phyloP scores from a whole-genome alignment of 2,888 invertebrate species.

The Eupithecia abbreviata region DNA sequence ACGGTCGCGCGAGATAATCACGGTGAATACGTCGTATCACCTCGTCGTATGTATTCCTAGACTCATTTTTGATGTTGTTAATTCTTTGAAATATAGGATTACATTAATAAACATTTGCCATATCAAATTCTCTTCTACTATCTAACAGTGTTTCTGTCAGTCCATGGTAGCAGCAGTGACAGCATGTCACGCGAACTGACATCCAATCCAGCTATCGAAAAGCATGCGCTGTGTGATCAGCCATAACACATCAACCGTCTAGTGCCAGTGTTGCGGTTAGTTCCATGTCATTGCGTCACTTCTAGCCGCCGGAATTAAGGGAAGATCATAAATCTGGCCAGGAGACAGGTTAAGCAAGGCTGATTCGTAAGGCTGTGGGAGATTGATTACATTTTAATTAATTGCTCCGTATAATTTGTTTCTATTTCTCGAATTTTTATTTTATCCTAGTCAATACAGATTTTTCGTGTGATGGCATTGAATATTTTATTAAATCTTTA shows the following conservation, averaged over 20 bases:
- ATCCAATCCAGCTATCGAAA: slow-evolving; percentile 26
- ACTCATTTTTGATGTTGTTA: neutral
- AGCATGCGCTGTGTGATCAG: slow-evolving; percentile 33
- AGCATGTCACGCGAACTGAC: slow-evolving; percentile 9
- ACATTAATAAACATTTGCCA: neutral
- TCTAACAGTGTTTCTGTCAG: neutral
- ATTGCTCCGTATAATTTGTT: slow-evolving; percentile 1
- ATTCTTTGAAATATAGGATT: neutral
- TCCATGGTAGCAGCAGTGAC: neutral
- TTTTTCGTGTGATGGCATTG: neutral
- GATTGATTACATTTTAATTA: slow-evolving; percentile 15
- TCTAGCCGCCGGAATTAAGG: slow-evolving; percentile 12
- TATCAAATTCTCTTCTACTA: neutral
- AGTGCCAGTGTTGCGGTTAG: slow-evolving; percentile 25
- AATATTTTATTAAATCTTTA: neutral
- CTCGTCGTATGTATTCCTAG: neutral
- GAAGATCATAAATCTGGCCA: slow-evolving; percentile 13
- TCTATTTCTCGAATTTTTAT: neutral
- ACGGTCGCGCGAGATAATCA: too few relatives aligned
- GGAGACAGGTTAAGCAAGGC: slow-evolving; percentile 14
- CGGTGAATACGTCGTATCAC: too few relatives aligned
- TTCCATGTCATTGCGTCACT: slow-evolving; percentile 27
- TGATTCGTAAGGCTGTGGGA: slow-evolving; percentile 3
- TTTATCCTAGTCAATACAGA: neutral
- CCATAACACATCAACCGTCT: slow-evolving; percentile 19